Evolutionary conservation across 2,888 invertebrate species (phyloP).

Genomic region (Caradrina clavipalpis): DNA sequence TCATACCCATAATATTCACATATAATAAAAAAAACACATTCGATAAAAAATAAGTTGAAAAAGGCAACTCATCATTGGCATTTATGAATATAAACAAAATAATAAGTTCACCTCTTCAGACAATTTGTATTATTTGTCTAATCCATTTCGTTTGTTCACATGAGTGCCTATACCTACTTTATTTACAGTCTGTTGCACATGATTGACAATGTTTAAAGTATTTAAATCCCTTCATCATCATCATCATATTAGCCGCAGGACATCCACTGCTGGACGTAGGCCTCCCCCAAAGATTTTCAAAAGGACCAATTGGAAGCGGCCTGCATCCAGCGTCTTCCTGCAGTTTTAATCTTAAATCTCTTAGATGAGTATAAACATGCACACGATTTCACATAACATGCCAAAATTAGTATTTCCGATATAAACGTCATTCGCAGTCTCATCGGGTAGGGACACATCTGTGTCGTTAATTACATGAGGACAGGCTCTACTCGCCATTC

Average conservation of each 20-base stretch:
- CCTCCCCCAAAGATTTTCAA: no score
- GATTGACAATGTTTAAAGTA: constrained; percentile 32
- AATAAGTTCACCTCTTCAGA: constrained; percentile 18
- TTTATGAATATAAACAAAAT: constrained; percentile 28
- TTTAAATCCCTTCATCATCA: constrained; percentile 30
- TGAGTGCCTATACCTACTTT: constrained; percentile 18
- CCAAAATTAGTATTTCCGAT: constrained; percentile 2
- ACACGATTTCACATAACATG: constrained; percentile 1
- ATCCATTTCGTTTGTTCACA: constrained; percentile 21
- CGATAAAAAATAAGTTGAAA: constrained; percentile 18
- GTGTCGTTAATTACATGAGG: constrained; percentile 25
- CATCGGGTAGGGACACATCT: constrained; percentile 36
- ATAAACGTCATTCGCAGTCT: constrained; percentile 37
- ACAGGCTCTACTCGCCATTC: constrained; percentile 11
- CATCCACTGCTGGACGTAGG: no score
- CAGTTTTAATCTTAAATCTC: no score
- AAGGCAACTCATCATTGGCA: constrained; percentile 24
- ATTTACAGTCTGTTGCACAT: constrained; percentile 30
- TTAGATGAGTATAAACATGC: constrained; percentile 30
- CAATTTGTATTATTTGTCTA: constrained; percentile 12
- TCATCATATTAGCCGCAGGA: no score
- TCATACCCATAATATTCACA: constrained; percentile 30
- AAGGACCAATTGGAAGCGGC: no score
- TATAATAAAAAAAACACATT: constrained; percentile 38
- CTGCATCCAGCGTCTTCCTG: no score